Base-by-base conservation (phyloP, 2,797 vertebrate genomes). In the Alfaro cultratus region DNA sequence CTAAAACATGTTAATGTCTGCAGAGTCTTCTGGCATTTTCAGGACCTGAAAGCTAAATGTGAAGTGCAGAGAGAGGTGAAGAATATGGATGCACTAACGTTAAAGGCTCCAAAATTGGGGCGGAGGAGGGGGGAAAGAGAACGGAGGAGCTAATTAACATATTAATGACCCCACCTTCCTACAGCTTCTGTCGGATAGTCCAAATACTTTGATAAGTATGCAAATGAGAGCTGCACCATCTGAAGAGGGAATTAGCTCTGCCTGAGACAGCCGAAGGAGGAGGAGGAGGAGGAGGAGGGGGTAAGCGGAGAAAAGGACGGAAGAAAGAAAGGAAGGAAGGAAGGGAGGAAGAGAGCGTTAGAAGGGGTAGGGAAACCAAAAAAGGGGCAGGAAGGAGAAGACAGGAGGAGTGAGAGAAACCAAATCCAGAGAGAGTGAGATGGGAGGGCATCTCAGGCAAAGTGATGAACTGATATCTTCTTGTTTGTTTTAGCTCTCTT, bases 181-280 rank as follows among this genome's bases (percentile, higher is more conserved):
- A 94, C 93, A 89, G 96, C 95, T 96, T 95, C 94, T 95, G 95
- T 96, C 84, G 93, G 93, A 92, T 93, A 93, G 95, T 95, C 95
- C 94, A 95, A 96, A 95, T 95, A 96, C 95, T 95, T 95, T 96
- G 95, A 96, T 96, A 96, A 95, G 92, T 94, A 96, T 96, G 95
- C 95, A 96, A 96, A 96, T 96, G 93, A 95, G 95, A 87, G 86
- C 90, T 15, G 89, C 88, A 80, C 92, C 91, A 95, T 94, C 93
- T 93, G 92, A 94, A 93, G 94, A 93, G 94, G 94, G 94, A 96
- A 96, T 96, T 92, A 96, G 93, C 94, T 92, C 89, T 94, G 91
- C 91, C 85, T 86, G 84, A 94, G 92, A 93, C 89, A 90, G 90
- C 83, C 71, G 67, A 85, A 84, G 87, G 89, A 91, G 85, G 86